phyloP scores from a whole-genome alignment of 92 coral and sea anemone species.

The Porites divaricata region DNA sequence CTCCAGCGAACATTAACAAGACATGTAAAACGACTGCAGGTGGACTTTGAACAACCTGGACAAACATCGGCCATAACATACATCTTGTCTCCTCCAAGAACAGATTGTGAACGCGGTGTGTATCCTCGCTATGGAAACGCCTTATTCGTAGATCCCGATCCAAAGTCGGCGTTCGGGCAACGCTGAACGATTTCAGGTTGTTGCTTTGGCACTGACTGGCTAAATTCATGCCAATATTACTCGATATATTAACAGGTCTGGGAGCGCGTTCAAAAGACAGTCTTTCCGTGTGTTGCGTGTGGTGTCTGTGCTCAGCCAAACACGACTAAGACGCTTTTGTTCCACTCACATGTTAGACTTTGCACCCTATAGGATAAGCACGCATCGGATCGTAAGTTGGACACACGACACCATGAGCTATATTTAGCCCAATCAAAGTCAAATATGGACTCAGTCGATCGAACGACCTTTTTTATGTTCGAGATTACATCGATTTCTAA shows the following conservation, averaged over 20 bases:
- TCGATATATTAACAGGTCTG: no score
- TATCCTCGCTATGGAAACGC: slow-evolving; percentile 46
- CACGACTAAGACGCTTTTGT: slow-evolving; percentile 11
- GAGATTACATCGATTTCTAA: neutral
- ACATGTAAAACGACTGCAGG: slow-evolving; percentile 24
- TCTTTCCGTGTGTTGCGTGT: neutral
- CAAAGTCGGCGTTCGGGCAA: slow-evolving; percentile 22
- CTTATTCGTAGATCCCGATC: slow-evolving; percentile 45
- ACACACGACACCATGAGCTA: slow-evolving; percentile 1
- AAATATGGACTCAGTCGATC: slow-evolving; percentile 15
- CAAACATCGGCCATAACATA: slow-evolving; percentile 54
- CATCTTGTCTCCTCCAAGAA: slow-evolving; percentile 55
- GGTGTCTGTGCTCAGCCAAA: neutral
- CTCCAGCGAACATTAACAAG: slow-evolving; percentile 1
- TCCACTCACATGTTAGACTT: neutral
- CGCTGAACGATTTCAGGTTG: neutral
- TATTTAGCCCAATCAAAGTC: slow-evolving; percentile 16
- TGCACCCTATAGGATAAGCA: slow-evolving; percentile 10
- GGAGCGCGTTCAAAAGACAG: no score
- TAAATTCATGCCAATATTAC: neutral
- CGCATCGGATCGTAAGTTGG: neutral
- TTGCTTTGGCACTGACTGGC: neutral
- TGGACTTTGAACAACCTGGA: slow-evolving; percentile 25
- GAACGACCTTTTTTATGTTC: no score
- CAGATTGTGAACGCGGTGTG: slow-evolving; percentile 49